phyloP scores from a whole-genome alignment of 2,888 invertebrate genomes.

The Apotomis capreana region DNA sequence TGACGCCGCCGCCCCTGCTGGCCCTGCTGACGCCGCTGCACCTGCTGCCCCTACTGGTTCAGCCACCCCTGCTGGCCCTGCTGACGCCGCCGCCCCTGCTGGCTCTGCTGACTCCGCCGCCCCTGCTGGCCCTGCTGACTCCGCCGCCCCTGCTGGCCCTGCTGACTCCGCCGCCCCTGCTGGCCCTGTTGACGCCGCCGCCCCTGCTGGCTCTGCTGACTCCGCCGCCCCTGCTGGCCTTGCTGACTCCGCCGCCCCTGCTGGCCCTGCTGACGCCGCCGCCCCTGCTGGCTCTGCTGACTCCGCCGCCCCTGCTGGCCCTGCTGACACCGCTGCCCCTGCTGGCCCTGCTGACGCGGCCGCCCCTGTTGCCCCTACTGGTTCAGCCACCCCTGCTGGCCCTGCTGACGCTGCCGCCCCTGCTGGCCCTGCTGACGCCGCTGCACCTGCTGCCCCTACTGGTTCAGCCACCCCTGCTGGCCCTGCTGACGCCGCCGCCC shows the following conservation, averaged over 20 bases:
- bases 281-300: no score
- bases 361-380: no score
- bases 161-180: not conserved
- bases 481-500: no score
- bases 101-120: not conserved
- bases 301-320: no score
- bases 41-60: not conserved
- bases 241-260: not conserved
- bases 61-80: not conserved
- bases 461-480: fast-evolving
- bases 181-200: not conserved
- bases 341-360: no score
- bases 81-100: no score
- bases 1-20: not conserved
- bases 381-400: no score
- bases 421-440: no score
- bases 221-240: not conserved
- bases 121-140: not conserved
- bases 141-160: not conserved
- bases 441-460: no score
- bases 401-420: no score
- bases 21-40: not conserved
- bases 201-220: not conserved
- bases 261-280: no score
- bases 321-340: no score